These are phyloP conservation scores for Numenius phaeopus DNA, from an alignment of 2,797 vertebrate genomes.

Conservation along the genomic window DNA sequence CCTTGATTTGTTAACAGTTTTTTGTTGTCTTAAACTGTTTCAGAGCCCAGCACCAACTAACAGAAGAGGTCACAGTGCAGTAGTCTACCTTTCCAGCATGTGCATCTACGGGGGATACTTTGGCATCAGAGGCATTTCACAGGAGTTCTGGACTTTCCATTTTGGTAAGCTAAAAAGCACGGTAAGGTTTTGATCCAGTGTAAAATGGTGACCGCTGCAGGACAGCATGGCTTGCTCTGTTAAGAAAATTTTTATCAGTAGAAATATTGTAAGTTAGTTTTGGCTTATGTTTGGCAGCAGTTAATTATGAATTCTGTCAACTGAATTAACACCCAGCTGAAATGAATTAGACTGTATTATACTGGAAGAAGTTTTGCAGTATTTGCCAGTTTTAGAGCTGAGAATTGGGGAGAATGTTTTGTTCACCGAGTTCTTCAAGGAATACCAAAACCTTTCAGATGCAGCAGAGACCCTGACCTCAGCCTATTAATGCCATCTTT, in stretches of 20 bases:
- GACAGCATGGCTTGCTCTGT: background rate
- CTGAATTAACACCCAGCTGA: background rate
- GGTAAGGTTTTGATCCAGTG: background rate
- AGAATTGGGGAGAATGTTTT: background rate
- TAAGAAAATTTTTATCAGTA: background rate
- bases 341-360: background rate
- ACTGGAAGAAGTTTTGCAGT: background rate
- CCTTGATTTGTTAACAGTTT: background rate
- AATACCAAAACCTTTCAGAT: background rate
- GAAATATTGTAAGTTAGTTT: background rate
- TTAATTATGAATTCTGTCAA: background rate
- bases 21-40: background rate
- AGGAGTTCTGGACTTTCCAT: conserved; percentile 88
- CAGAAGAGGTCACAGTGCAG: conserved; percentile 89
- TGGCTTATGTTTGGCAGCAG: background rate
- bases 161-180: conserved; percentile 79
- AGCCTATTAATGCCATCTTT: background rate
- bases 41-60: conserved; percentile 82
- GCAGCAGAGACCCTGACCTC: background rate
- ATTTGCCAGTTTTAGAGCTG: background rate
- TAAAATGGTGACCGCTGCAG: background rate
- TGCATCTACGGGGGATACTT: conserved; percentile 88
- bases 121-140: conserved; percentile 87
- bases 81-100: conserved; percentile 83
- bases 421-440: background rate